Conservation (phyloP, 1,140 invertebrate genomes). For the Drosophila kurseongensis region DNA sequence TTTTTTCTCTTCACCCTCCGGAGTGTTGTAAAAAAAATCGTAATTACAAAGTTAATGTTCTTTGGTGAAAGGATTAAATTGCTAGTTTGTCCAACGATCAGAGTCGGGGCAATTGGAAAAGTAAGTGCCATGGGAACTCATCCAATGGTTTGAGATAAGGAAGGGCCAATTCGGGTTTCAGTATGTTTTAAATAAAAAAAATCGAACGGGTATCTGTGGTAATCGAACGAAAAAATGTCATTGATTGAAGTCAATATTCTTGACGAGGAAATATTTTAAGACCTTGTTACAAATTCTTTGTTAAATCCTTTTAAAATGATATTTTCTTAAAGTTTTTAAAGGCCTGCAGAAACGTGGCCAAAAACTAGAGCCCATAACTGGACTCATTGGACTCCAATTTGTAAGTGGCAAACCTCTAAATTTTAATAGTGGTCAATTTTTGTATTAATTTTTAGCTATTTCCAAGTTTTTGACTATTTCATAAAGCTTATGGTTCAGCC, state of each 20-base stretch:
- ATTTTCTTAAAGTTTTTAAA: too few species aligned
- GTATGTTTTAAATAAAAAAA: constrained; percentile 1
- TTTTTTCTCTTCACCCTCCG: constrained; percentile 8
- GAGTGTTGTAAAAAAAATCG: constrained; percentile 61
- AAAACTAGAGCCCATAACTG: too few species aligned
- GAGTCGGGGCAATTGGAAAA: constrained; percentile 50
- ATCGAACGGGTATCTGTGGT: neutral
- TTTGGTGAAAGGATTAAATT: constrained; percentile 84
- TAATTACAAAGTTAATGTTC: constrained; percentile 83
- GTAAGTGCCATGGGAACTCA: constrained; percentile 62
- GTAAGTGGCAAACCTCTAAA: too few species aligned
- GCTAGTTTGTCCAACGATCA: constrained; percentile 54
- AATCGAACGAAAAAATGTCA: constrained; percentile 5
- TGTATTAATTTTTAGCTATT: too few species aligned
- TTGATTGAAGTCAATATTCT: neutral
- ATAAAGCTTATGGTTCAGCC: too few species aligned
- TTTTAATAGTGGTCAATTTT: too few species aligned
- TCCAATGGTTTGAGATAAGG: neutral
- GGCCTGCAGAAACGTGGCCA: too few species aligned
- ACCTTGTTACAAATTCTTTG: too few species aligned
- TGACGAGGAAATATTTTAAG: neutral
- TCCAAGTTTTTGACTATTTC: too few species aligned
- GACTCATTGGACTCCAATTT: too few species aligned
- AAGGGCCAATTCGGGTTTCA: neutral
- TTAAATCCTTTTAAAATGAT: too few species aligned